Evolutionary conservation across 2,888 invertebrate genomes (phyloP).

Genomic region (Eutolmus rufibarbis): DNA sequence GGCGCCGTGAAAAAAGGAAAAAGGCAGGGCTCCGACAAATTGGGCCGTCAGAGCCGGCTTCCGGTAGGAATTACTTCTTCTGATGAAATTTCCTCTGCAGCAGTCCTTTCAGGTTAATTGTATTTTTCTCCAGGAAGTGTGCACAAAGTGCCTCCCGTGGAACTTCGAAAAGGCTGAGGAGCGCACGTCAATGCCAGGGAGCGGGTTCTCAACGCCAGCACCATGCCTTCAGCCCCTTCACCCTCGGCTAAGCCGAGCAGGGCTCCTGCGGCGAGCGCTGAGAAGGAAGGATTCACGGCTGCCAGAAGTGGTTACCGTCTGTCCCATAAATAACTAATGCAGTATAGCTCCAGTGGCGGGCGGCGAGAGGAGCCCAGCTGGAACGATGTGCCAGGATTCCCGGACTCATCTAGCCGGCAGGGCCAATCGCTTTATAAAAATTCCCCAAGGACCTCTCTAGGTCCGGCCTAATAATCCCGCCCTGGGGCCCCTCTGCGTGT

Average conservation of each 20-base stretch:
- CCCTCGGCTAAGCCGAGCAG: background rate
- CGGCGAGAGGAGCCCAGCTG: background rate
- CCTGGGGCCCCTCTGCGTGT: background rate
- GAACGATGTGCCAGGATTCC: background rate
- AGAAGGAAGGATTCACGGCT: background rate
- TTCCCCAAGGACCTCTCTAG: background rate
- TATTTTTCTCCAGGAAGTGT: background rate
- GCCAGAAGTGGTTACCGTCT: background rate
- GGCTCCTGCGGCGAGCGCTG: background rate
- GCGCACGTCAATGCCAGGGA: conserved; percentile 1
- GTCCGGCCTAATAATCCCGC: background rate
- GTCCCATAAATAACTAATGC: conserved; percentile 12
- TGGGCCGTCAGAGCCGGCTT: background rate
- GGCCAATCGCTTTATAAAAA: background rate
- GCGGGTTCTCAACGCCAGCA: background rate
- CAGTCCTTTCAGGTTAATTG: conserved; percentile 20
- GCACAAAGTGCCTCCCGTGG: background rate
- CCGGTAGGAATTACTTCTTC: background rate
- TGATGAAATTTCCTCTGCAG: conserved; percentile 10
- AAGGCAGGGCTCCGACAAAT: background rate
- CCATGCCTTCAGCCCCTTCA: background rate
- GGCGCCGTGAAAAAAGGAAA: background rate
- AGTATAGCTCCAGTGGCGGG: background rate
- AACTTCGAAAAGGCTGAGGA: conserved; percentile 5
- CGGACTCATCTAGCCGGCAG: background rate